phyloP scores from a whole-genome alignment of 2,888 invertebrate species.

The Labia minor region DNA sequence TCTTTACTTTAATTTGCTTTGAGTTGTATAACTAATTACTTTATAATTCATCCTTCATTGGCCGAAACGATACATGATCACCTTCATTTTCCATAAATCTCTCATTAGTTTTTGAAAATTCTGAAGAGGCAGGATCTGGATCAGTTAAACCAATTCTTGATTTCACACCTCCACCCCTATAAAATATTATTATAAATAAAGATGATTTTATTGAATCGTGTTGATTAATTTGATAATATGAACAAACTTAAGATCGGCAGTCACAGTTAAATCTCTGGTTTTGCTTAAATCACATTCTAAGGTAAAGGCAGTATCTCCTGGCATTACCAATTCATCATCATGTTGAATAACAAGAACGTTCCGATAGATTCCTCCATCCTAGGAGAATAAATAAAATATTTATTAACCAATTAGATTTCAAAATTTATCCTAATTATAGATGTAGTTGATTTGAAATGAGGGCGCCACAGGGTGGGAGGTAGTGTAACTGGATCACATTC shows the following conservation, averaged over 20 bases:
- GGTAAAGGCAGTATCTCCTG: slow-evolving; percentile 54
- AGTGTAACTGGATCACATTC: no score
- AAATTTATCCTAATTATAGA: background rate
- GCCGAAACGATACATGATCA: background rate
- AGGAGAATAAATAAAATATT: slow-evolving; percentile 22
- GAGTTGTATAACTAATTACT: no score
- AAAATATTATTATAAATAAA: no score
- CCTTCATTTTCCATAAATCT: background rate
- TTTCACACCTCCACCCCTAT: slow-evolving; percentile 16
- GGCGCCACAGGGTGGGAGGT: no score
- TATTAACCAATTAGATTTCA: background rate
- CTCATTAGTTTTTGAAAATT: slow-evolving; percentile 21
- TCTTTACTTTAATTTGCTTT: no score
- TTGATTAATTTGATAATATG: no score
- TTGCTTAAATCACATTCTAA: slow-evolving; percentile 52
- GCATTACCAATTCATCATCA: slow-evolving; percentile 52
- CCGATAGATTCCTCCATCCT: slow-evolving; percentile 46
- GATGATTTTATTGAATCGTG: no score
- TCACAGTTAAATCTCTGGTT: slow-evolving; percentile 43
- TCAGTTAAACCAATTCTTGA: slow-evolving; percentile 45
- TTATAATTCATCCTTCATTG: background rate
- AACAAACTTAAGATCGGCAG: slow-evolving; percentile 37
- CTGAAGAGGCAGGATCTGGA: slow-evolving; percentile 41
- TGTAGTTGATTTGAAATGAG: no score
- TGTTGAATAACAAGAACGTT: slow-evolving; percentile 54